A percentile compares a stretch with the other conserved stretches of the same genome.
Conservation (phyloP, 2,797 vertebrate species). For the Manis pentadactyla region DNA sequence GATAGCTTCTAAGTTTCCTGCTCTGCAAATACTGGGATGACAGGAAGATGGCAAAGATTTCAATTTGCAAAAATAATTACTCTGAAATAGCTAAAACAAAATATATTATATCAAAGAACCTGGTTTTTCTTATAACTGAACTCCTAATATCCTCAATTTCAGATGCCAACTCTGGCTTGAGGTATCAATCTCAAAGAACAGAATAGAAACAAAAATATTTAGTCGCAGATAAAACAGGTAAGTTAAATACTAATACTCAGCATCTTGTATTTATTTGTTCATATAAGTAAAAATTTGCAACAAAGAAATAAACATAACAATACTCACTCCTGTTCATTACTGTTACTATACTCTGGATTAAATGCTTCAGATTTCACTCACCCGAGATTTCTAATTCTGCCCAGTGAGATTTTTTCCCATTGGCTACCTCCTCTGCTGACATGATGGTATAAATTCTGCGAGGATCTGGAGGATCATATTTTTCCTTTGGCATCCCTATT, state of each 20-base stretch:
- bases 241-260: constrained; percentile 14
- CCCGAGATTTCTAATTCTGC: constrained; percentile 96
- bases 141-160: constrained; percentile 21
- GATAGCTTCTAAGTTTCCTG: neutral
- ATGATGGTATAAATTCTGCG: constrained; percentile 99
- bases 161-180: constrained; percentile 27
- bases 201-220: constrained; percentile 27
- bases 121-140: constrained; percentile 58
- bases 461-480: constrained; percentile 99
- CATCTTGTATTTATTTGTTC: neutral
- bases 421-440: constrained; percentile 97
- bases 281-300: constrained; percentile 43
- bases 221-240: constrained; percentile 21
- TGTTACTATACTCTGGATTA: constrained; percentile 28
- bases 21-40: neutral
- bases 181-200: constrained; percentile 19
- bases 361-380: constrained; percentile 83
- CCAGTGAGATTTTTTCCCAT: constrained; percentile 98
- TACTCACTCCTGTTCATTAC: neutral
- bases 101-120: constrained; percentile 13
- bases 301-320: constrained; percentile 37
- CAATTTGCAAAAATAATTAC: constrained; percentile 48
- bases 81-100: constrained; percentile 33
- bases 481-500: constrained; percentile 99
- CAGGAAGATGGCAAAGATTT: neutral